phyloP scores from a whole-genome alignment of 2,888 invertebrate species.

The Drosophila borborema region DNA sequence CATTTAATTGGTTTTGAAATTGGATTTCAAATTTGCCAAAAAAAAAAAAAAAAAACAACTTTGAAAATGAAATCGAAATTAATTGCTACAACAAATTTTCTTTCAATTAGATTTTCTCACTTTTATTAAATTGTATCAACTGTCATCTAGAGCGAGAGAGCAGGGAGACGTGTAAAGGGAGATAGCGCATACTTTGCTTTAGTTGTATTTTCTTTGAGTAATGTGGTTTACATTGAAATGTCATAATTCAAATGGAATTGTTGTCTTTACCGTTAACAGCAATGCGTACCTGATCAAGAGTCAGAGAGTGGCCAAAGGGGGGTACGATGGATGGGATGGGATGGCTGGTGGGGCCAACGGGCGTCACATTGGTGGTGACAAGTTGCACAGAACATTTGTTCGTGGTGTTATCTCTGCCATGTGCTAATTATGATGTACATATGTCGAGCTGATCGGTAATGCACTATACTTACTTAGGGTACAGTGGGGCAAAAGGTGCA shows the following conservation, averaged over 20 bases:
- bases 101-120: slow-evolving; percentile 75
- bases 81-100: slow-evolving; percentile 74
- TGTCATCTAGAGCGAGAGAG: neutral
- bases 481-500: slow-evolving; percentile 18
- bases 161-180: neutral
- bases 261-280: slow-evolving; percentile 68
- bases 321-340: neutral
- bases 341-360: neutral
- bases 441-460: slow-evolving; percentile 30
- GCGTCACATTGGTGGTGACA: slow-evolving; percentile 40
- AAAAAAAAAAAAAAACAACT: neutral
- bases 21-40: slow-evolving; percentile 61
- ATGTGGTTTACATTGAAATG: slow-evolving; percentile 79
- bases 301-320: neutral
- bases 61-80: slow-evolving; percentile 40
- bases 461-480: slow-evolving; percentile 9
- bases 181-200: neutral
- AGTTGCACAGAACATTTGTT: slow-evolving; percentile 48
- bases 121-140: slow-evolving; percentile 25
- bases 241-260: slow-evolving; percentile 80
- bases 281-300: slow-evolving; percentile 30
- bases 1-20: slow-evolving; percentile 82
- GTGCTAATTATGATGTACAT: slow-evolving; percentile 73
- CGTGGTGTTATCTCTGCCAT: slow-evolving; percentile 61
- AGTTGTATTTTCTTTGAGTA: slow-evolving; percentile 23